Conservation (phyloP, 2,797 vertebrate species). For the Leptodactylus fallax region DNA sequence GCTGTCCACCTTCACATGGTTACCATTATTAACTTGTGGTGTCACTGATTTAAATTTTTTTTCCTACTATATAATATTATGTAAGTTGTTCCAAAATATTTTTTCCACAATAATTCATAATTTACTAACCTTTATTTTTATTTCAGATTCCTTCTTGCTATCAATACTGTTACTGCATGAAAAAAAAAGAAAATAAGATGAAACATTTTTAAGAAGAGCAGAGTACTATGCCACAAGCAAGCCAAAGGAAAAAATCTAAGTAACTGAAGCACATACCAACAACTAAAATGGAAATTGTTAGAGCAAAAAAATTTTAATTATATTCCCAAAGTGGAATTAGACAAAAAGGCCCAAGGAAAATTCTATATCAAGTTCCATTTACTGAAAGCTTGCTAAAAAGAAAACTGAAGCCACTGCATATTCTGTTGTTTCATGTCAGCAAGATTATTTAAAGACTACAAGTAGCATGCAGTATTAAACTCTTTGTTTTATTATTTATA, state of each 20-base stretch:
- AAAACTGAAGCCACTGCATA: conserved; percentile 54
- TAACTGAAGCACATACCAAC: conserved; percentile 30
- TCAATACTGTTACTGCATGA: background rate
- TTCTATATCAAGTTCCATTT: conserved; percentile 56
- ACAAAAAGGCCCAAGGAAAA: conserved; percentile 52
- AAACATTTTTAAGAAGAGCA: conserved; percentile 12
- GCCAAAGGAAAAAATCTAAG: conserved; percentile 52
- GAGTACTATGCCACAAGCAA: conserved; percentile 48
- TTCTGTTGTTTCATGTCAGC: conserved; percentile 46
- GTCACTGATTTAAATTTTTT: too few species aligned
- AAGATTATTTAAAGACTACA: conserved; percentile 28
- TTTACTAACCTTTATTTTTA: conserved; percentile 10
- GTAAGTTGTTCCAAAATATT: too few species aligned
- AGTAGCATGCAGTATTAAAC: conserved; percentile 25
- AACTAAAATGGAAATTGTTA: conserved; percentile 48
- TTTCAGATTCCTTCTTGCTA: background rate
- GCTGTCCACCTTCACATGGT: too few species aligned
- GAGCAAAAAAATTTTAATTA: conserved; percentile 45
- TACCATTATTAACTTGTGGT: too few species aligned
- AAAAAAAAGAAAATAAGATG: background rate
- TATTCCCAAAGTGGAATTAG: conserved; percentile 49
- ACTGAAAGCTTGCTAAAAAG: conserved; percentile 53
- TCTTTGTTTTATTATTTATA: conserved; percentile 20
- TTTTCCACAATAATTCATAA: background rate
- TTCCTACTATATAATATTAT: too few species aligned